These are phyloP conservation scores for Venturia canescens DNA, from an alignment of 1,140 invertebrate genomes.

Conservation along the genomic window DNA sequence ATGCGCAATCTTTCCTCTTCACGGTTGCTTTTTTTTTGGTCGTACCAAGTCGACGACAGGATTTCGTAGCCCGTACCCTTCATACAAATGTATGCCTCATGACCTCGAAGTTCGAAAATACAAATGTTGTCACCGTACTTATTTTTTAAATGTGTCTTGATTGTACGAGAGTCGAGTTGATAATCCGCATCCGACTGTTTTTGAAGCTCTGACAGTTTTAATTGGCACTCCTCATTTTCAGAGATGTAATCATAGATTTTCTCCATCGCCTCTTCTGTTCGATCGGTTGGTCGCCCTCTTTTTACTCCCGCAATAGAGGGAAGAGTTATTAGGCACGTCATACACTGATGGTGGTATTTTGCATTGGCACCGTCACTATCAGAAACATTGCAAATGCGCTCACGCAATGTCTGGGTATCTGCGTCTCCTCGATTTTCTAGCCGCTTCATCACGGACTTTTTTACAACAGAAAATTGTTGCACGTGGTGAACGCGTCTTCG, in stretches of 20 bases:
- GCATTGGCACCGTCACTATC: conserved; percentile 7
- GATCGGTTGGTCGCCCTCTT: conserved; percentile 13
- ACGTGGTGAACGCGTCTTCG: neutral
- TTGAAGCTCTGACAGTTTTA: conserved; percentile 30
- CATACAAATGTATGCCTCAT: conserved; percentile 22
- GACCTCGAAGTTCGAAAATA: conserved; percentile 15
- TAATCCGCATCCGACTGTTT: conserved; percentile 26
- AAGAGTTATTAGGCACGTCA: conserved; percentile 9
- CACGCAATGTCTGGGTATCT: neutral
- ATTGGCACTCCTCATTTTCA: conserved; percentile 16
- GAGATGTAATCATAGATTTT: conserved; percentile 11
- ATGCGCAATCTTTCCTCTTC: conserved; percentile 60
- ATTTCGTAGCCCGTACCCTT: conserved; percentile 8
- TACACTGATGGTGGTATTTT: conserved; percentile 15
- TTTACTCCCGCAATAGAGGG: conserved; percentile 6
- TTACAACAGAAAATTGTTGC: neutral
- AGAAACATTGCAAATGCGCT: conserved; percentile 17
- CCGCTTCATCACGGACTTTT: conserved; percentile 8
- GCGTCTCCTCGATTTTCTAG: conserved; percentile 16
- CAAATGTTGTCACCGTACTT: conserved; percentile 33
- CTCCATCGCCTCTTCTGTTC: conserved; percentile 19
- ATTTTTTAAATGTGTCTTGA: conserved; percentile 41
- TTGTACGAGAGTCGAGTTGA: conserved; percentile 35
- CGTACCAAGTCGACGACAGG: conserved; percentile 4
- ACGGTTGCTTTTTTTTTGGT: conserved; percentile 49